phyloP scores from a whole-genome alignment of 1,140 invertebrate genomes.

The Pachypeltis micranthus region DNA sequence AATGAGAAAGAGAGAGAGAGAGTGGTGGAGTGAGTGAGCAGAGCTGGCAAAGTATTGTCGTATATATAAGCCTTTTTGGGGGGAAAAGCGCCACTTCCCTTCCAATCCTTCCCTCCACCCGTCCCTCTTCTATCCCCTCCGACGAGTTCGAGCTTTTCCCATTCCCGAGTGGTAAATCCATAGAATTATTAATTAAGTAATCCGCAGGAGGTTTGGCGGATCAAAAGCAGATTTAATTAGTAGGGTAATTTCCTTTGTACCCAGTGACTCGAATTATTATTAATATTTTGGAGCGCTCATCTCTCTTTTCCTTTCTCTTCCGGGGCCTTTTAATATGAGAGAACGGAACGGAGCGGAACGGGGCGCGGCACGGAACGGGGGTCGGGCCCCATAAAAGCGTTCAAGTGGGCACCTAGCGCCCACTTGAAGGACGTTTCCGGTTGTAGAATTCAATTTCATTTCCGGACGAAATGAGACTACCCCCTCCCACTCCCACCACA shows the following conservation, averaged over 20 bases:
- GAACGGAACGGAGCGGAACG: too few species aligned
- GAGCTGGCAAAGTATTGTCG: conserved; percentile 12
- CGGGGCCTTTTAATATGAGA: conserved; percentile 4
- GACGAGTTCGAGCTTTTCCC: not conserved
- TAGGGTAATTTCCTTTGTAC: conserved; percentile 15
- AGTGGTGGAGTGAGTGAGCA: not conserved
- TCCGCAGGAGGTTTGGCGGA: conserved; percentile 15
- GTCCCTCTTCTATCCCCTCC: not conserved
- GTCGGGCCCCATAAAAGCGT: conserved; percentile 3
- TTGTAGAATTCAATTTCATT: conserved; percentile 5
- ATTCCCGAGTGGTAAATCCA: conserved; percentile 11
- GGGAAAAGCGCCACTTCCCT: not conserved
- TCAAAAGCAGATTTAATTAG: conserved; percentile 16
- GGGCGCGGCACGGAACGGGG: too few species aligned
- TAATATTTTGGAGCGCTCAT: conserved; percentile 10
- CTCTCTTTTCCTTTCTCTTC: not conserved
- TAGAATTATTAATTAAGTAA: conserved; percentile 18
- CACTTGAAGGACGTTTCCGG: not conserved
- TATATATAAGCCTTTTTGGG: conserved; percentile 10
- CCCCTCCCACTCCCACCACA: too few species aligned
- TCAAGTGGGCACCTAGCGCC: not conserved
- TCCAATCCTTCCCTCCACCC: not conserved
- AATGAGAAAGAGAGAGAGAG: not conserved
- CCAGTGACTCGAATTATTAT: conserved; percentile 13
- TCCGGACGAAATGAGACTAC: too few species aligned